Evolutionary conservation across 2,888 invertebrate genomes (phyloP).

Genomic region (Agriopis marginaria): DNA sequence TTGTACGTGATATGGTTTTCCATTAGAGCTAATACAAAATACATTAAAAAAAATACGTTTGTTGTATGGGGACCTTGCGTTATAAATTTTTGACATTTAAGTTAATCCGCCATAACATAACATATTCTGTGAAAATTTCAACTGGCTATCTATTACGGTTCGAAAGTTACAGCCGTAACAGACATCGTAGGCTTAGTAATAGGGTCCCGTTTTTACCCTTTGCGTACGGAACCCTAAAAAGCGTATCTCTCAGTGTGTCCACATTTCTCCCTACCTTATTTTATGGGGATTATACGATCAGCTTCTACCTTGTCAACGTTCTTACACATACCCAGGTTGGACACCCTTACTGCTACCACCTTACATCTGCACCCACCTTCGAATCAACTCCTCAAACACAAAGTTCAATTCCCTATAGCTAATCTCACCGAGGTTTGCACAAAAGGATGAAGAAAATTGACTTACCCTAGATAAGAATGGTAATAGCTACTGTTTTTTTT

Average conservation of each 20-base stretch:
- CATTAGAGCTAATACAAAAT: too few relatives aligned
- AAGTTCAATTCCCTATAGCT: conserved; percentile 45
- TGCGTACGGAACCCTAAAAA: too few relatives aligned
- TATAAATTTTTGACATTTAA: too few relatives aligned
- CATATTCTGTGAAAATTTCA: too few relatives aligned
- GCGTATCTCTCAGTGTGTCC: conserved; percentile 60
- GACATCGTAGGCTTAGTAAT: too few relatives aligned
- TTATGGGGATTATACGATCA: conserved; percentile 85
- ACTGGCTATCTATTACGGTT: too few relatives aligned
- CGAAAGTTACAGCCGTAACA: too few relatives aligned
- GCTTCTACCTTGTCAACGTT: conserved; percentile 84
- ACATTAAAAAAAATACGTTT: too few relatives aligned
- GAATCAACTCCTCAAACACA: conserved; percentile 44
- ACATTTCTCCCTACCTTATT: conserved; percentile 77
- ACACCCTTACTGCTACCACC: conserved; percentile 65
- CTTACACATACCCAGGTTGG: conserved; percentile 79
- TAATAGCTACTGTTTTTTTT: conserved; percentile 79
- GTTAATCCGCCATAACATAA: too few relatives aligned
- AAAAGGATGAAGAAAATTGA: conserved; percentile 78
- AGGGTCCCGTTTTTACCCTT: too few relatives aligned
- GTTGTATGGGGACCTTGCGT: too few relatives aligned
- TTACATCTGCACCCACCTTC: conserved; percentile 27
- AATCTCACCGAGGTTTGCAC: not conserved
- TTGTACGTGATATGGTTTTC: too few relatives aligned
- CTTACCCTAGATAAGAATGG: conserved; percentile 83